phyloP scores from a whole-genome alignment of 2,113 vertebrate genomes.

The Pycnonotus jocosus region DNA sequence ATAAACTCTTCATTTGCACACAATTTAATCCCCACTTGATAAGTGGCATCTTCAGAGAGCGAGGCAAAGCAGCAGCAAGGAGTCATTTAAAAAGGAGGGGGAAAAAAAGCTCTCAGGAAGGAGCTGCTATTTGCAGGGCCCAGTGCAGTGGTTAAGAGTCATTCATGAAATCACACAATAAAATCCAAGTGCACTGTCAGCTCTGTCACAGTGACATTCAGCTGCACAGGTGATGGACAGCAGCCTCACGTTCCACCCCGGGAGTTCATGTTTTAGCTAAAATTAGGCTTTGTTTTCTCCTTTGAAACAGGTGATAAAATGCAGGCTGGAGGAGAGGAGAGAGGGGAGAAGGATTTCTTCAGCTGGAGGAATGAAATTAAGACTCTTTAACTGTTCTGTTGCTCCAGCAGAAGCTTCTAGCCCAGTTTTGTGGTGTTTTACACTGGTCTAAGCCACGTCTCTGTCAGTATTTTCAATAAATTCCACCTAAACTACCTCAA shows the following conservation, averaged over 20 bases:
- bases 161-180: not conserved
- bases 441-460: not conserved
- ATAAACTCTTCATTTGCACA: not conserved
- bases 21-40: not conserved
- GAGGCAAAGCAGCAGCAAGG: not conserved
- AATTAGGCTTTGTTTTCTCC: not conserved
- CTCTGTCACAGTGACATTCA: conserved; percentile 3
- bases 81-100: not conserved
- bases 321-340: not conserved
- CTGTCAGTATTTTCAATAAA: not conserved
- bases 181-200: not conserved
- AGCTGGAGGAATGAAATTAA: not conserved
- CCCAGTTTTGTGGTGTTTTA: not conserved
- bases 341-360: not conserved
- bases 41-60: not conserved
- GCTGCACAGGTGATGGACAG: not conserved
- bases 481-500: not conserved
- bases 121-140: not conserved
- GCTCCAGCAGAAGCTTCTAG: not conserved
- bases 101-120: not conserved
- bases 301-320: not conserved
- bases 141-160: not conserved
- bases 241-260: not conserved
- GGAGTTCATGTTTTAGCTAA: not conserved
- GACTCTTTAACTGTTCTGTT: not conserved